phyloP scores from a whole-genome alignment of 2,888 invertebrate species.

The Spialia ferax region DNA sequence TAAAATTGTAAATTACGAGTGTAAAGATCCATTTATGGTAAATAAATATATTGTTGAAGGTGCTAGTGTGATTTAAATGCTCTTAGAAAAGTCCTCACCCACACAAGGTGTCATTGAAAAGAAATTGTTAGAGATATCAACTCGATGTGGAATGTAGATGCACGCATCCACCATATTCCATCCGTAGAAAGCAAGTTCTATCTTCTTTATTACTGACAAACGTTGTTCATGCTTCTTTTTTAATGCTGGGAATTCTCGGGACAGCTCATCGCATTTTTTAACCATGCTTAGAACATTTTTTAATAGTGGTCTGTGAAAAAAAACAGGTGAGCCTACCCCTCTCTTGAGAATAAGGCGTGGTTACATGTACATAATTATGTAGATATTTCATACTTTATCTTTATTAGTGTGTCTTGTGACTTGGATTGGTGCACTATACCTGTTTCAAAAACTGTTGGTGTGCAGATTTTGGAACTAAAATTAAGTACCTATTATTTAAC shows the following conservation, averaged over 20 bases:
- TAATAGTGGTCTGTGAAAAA: slow-evolving; percentile 54
- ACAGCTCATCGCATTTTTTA: slow-evolving; percentile 54
- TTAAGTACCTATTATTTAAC: too few relatives aligned
- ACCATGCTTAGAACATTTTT: slow-evolving; percentile 54
- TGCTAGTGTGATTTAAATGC: background rate
- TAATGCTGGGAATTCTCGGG: slow-evolving; percentile 49
- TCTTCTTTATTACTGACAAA: slow-evolving; percentile 60
- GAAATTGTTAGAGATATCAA: slow-evolving; percentile 54
- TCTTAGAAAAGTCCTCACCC: slow-evolving; percentile 56
- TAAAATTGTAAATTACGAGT: too few relatives aligned
- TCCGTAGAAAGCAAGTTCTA: slow-evolving; percentile 61
- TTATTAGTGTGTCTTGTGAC: too few relatives aligned
- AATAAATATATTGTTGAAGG: background rate
- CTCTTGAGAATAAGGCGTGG: too few relatives aligned
- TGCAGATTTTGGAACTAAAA: too few relatives aligned
- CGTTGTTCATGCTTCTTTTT: slow-evolving; percentile 54
- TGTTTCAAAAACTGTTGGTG: too few relatives aligned
- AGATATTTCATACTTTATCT: too few relatives aligned
- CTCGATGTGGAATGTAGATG: slow-evolving; percentile 64
- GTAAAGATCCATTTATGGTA: too few relatives aligned
- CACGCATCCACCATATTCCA: slow-evolving; percentile 54
- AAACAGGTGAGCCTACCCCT: too few relatives aligned
- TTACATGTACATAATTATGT: too few relatives aligned
- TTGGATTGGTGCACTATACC: too few relatives aligned
- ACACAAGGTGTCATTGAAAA: slow-evolving; percentile 70